A percentile compares a stretch with the other conserved stretches of the same genome.
Conservation (phyloP, 2,888 invertebrate species). For the Polietes domitor region DNA sequence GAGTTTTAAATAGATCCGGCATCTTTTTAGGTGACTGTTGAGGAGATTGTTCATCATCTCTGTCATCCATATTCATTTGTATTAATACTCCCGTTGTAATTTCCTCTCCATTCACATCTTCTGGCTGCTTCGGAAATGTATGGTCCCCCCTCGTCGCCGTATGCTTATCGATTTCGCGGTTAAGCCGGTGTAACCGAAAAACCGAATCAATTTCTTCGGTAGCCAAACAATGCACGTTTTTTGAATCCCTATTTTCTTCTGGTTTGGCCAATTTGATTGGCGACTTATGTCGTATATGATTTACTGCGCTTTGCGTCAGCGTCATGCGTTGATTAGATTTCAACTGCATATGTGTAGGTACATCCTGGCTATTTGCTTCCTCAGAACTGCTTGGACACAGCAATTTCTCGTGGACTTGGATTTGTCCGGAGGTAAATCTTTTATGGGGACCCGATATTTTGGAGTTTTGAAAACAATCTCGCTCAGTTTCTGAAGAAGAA, state of each 20-base stretch:
- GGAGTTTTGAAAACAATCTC: slow-evolving; percentile 47
- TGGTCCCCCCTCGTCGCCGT: not conserved
- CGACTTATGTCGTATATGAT: slow-evolving; percentile 26
- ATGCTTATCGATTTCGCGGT: slow-evolving; percentile 72
- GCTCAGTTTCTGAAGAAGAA: slow-evolving; percentile 67
- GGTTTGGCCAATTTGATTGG: not conserved
- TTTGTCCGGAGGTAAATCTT: slow-evolving; percentile 28
- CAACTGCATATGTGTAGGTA: slow-evolving; percentile 41
- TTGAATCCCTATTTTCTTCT: slow-evolving; percentile 26
- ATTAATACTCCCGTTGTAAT: slow-evolving; percentile 50
- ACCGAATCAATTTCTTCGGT: slow-evolving; percentile 71
- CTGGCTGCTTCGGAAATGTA: not conserved
- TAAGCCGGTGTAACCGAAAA: slow-evolving; percentile 71
- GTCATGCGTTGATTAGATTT: slow-evolving; percentile 44
- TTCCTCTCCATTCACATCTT: slow-evolving; percentile 7
- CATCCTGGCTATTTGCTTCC: slow-evolving; percentile 60
- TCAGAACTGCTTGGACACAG: slow-evolving; percentile 70
- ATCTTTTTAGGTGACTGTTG: slow-evolving; percentile 66
- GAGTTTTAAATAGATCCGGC: slow-evolving; percentile 72
- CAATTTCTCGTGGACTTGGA: slow-evolving; percentile 67
- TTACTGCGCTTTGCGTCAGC: not conserved
- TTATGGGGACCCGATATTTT: slow-evolving; percentile 11
- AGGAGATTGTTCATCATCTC: slow-evolving; percentile 67
- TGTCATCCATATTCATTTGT: slow-evolving; percentile 66
- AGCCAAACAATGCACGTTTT: slow-evolving; percentile 63